phyloP scores from a whole-genome alignment of 2,888 invertebrate species.

The Melinaea marsaeus region DNA sequence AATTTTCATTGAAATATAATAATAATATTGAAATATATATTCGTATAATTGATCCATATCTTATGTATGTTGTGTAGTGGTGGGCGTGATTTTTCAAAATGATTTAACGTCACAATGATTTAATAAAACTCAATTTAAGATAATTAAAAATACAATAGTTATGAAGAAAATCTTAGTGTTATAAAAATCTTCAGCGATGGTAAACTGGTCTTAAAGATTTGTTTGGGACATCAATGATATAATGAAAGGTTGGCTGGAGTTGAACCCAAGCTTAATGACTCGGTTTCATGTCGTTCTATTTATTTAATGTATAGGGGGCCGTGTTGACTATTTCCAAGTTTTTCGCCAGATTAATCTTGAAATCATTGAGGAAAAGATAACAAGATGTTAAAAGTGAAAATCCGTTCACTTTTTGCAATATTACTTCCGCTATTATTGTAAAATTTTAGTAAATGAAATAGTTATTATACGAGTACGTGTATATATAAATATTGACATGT shows the following conservation, averaged over 20 bases:
- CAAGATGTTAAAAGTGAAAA: not conserved
- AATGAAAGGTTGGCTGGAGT: slow-evolving; percentile 12
- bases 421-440: too few species aligned
- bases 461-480: too few species aligned
- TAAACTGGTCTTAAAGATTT: not conserved
- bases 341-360: not conserved
- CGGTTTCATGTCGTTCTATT: slow-evolving; percentile 20
- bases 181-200: not conserved
- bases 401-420: too few species aligned
- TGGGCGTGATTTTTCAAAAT: too few species aligned
- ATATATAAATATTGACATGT: too few species aligned
- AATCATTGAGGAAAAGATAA: not conserved
- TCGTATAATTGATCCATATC: too few species aligned
- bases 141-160: not conserved
- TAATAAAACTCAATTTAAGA: too few species aligned
- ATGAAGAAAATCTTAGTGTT: not conserved
- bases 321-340: not conserved
- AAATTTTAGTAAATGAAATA: too few species aligned
- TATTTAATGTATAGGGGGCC: slow-evolving; percentile 19
- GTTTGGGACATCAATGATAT: slow-evolving; percentile 17
- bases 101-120: too few species aligned
- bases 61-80: too few species aligned
- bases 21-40: too few species aligned
- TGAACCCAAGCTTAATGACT: slow-evolving; percentile 15
- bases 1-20: too few species aligned